Percentiles rank a stretch among this genome's conserved stretches.
Evolutionary conservation across 2,797 vertebrate species (phyloP).

Genomic region (Sebastes steindachneri): DNA sequence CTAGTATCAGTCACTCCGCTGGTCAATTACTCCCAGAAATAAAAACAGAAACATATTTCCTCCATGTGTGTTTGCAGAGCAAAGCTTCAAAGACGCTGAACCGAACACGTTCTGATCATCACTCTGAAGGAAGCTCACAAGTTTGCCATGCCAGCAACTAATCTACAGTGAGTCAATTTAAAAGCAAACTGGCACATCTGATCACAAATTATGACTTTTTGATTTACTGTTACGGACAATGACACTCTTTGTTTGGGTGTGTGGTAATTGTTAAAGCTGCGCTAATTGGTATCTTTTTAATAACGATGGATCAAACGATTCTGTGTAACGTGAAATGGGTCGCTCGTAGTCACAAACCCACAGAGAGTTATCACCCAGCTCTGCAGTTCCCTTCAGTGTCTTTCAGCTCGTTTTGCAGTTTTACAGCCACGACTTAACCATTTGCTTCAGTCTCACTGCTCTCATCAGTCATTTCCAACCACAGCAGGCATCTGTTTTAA

Average conservation of each 20-base stretch:
- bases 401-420: neutral
- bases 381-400: neutral
- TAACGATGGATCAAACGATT: neutral
- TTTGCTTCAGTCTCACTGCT: neutral
- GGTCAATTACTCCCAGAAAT: constrained; percentile 46
- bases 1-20: constrained; percentile 43
- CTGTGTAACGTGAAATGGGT: neutral
- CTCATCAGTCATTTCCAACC: neutral
- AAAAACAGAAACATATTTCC: constrained; percentile 39
- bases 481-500: neutral
- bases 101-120: constrained; percentile 10
- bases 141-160: neutral
- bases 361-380: neutral
- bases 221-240: constrained; percentile 9
- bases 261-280: neutral
- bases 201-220: neutral
- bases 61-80: constrained; percentile 23
- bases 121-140: constrained; percentile 11
- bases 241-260: neutral
- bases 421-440: neutral
- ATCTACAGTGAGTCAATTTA: constrained; percentile 7
- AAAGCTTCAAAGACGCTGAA: constrained; percentile 36
- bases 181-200: constrained; percentile 6
- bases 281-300: neutral
- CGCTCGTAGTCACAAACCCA: neutral